A percentile compares a stretch with the other conserved stretches of the same genome.
Conservation (phyloP, 2,797 vertebrate genomes). For the Parauchenoglanis ngamensis region DNA sequence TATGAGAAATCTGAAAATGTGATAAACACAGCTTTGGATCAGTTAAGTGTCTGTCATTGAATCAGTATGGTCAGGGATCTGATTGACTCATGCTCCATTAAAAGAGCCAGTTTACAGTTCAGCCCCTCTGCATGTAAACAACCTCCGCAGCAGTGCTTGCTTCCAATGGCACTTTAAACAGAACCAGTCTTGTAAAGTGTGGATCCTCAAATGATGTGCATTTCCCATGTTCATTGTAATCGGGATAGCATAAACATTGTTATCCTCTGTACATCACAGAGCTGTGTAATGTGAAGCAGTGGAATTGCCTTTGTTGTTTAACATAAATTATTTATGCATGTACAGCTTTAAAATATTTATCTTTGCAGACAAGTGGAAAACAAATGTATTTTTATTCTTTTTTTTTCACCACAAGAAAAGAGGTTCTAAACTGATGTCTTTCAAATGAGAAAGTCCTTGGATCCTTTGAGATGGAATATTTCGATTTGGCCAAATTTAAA, state of each 20-base stretch:
- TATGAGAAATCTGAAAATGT: conserved; percentile 21
- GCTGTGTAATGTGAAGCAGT: conserved; percentile 67
- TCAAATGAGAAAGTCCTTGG: conserved; percentile 42
- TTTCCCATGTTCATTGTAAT: conserved; percentile 73
- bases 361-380: conserved; percentile 68
- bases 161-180: conserved; percentile 72
- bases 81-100: conserved; percentile 55
- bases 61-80: conserved; percentile 43
- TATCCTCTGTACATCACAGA: conserved; percentile 63
- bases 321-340: conserved; percentile 77
- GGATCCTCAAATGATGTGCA: conserved; percentile 62
- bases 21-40: background rate
- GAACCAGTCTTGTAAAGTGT: conserved; percentile 61
- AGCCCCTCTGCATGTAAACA: conserved; percentile 68
- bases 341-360: conserved; percentile 78
- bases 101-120: conserved; percentile 69
- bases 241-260: conserved; percentile 77
- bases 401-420: conserved; percentile 63
- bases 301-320: conserved; percentile 69
- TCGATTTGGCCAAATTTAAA: background rate
- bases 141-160: conserved; percentile 66
- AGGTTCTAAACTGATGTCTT: conserved; percentile 65
- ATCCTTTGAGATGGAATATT: background rate
- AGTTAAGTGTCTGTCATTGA: conserved; percentile 39
- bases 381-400: conserved; percentile 67